Percentiles rank a stretch among this genome's conserved stretches.
Evolutionary conservation across 1,140 invertebrate genomes (phyloP).

Genomic region (Cotesia typhae): DNA sequence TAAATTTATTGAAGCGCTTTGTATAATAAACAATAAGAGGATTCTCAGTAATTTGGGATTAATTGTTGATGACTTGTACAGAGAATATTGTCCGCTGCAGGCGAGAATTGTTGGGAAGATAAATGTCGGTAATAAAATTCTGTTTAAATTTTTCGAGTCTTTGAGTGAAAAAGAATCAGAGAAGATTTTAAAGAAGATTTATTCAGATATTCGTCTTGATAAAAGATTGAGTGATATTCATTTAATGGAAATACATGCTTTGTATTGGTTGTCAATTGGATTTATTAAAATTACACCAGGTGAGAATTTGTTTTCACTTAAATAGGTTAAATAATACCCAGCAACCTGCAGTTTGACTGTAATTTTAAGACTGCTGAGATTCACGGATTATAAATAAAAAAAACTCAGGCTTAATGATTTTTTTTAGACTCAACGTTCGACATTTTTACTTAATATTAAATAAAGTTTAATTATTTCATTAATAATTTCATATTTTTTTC

Average conservation of each 20-base stretch:
- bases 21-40: conserved; percentile 14
- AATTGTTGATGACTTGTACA: conserved; percentile 2
- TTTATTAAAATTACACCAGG: conserved; percentile 19
- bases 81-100: background rate
- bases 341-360: too few relatives aligned
- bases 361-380: too few relatives aligned
- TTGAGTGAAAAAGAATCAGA: background rate
- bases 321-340: too few relatives aligned
- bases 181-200: conserved; percentile 16
- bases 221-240: background rate
- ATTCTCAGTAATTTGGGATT: conserved; percentile 9
- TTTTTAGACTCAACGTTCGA: too few relatives aligned
- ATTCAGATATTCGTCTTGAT: conserved; percentile 8
- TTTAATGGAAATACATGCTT: conserved; percentile 26
- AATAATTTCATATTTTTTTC: too few relatives aligned
- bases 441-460: too few relatives aligned
- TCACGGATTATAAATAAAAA: too few relatives aligned
- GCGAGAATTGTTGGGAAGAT: background rate
- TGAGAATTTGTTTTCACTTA: background rate
- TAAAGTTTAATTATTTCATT: too few relatives aligned
- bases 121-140: conserved; percentile 22
- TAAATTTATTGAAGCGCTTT: conserved; percentile 29
- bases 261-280: conserved; percentile 19
- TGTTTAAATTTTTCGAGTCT: conserved; percentile 25
- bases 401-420: too few relatives aligned